Conservation (phyloP, 1,140 invertebrate species). For the Dendrolimus kikuchii region DNA sequence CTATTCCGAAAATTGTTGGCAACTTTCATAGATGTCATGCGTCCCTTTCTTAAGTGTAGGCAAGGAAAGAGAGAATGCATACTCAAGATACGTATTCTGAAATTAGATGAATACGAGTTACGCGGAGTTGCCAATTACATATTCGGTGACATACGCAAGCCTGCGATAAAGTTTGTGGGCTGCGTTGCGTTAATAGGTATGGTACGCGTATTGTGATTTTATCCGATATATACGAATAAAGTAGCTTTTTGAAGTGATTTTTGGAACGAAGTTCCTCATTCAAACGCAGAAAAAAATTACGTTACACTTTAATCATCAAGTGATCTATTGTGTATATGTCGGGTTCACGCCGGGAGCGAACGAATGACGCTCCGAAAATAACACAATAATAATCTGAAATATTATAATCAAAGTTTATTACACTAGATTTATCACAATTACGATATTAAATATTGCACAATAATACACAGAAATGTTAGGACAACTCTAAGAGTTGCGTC, state of each 20-base stretch:
- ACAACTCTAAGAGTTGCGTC: too few species aligned
- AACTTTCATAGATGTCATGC: conserved; percentile 2
- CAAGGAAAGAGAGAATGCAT: conserved; percentile 1
- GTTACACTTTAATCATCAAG: too few species aligned
- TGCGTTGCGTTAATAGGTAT: not conserved
- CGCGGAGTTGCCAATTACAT: conserved; percentile 10
- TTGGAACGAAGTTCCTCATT: too few species aligned
- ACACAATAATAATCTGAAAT: too few species aligned
- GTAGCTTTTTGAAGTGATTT: not conserved
- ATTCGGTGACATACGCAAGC: conserved; percentile 8
- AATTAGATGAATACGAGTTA: conserved; percentile 6
- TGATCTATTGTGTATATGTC: too few species aligned
- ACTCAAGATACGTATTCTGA: conserved; percentile 1
- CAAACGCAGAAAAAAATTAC: too few species aligned
- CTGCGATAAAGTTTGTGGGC: conserved; percentile 5
- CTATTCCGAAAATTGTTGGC: conserved; percentile 8
- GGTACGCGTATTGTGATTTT: not conserved
- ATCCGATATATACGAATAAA: not conserved
- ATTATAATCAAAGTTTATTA: too few species aligned
- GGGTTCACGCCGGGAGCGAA: too few species aligned
- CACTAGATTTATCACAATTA: too few species aligned
- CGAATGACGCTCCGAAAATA: too few species aligned
- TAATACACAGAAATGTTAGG: too few species aligned
- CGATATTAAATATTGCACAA: too few species aligned
- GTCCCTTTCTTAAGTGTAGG: not conserved